Base-by-base conservation (phyloP, 2,113 vertebrate species). In the Reinhardtius hippoglossoides region DNA sequence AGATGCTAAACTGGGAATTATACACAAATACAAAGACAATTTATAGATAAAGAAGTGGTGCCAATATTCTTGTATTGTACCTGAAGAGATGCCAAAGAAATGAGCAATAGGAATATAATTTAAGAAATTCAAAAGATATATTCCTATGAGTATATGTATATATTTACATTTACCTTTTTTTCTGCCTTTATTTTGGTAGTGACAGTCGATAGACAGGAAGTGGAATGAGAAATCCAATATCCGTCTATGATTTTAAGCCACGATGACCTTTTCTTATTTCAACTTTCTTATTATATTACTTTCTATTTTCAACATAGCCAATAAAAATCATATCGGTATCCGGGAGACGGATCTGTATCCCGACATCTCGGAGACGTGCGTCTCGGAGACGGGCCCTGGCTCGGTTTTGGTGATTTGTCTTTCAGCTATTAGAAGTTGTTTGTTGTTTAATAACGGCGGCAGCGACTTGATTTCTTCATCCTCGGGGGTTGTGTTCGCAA, bases 401-500 rank as follows among this genome's bases (percentile, higher is more conserved):
- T 57, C 21, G 27, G 9, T 37, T 23, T 60, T 48, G 14, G n/a
- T 56, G 56, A 58, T 68, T 31, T 26, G 40, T 14, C 35, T 71
- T 79, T 61, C 20, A 35, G 46, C 4, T 1, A 5, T 84, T 24
- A 14, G 31, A 26, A 13, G 5, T 31, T 65, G 2, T 66, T n/a
- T 55, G 14, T 40, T 64, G 2, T 52, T 14, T 18, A 26, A n/a
- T 58, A 74, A 68, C n/a, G 57, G 52, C 60, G 9, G 9, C 18
- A 23, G 46, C 42, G 23, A 55, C 55, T 57, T 46, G 27, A 76
- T 56, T 56, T 64, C 31, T 9, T 60, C 48, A 50, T 81, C 78
- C 66, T 78, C 1, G 14, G 35, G 62, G 54, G n/a, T 66, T 78
- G 42, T 78, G 42, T 72, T 35, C 66, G 46, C 65, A 60, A 57